Evolutionary conservation across 1,140 invertebrate genomes (phyloP), one percentile per base, ranked within the genome.

Genomic region (Ganaspis sp.): DNA sequence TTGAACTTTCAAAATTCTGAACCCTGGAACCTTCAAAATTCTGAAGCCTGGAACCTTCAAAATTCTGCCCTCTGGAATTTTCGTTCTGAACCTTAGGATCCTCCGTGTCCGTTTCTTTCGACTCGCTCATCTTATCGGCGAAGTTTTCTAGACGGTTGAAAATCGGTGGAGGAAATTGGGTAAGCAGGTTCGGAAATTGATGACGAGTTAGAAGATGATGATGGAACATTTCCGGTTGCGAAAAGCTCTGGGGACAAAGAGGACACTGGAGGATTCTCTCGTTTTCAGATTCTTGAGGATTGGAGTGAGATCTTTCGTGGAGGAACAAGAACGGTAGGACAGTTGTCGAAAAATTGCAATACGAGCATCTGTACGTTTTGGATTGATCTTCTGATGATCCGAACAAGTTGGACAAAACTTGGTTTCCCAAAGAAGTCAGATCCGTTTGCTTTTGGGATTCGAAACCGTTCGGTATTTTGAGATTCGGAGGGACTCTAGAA

Each of bases 311-410:
- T 81, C 96, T 94, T 86, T 98, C 97, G 92, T 98, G 97, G 26
- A 97, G 95, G 88, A 97, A 97, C 73, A 98, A 92, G 86, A 98
- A 96, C 26, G 97, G 96, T 74, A 98, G 92, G 83, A 97, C 95
- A 72, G 95, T 94, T 17, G 97, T 98, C n/a, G 95, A 95, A 87
- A 97, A 98, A 53, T 95, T 94, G 85, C 97, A 98, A 84, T 96
- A 94, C 0, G 95, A 95, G 90, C 97, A 98, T 64, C 96, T 95
- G 89, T 98, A 98, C 29, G 94, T 94, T 88, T 97, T 96, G 58
- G 88, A 75, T 78, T 88, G 90, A 53, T 92, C 90, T 42, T 87
- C 93, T 74, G 84, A 92, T 38, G 92, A 88, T 0, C 93, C 93
- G 42, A 95, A 94, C 6, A 94, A 87, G 45, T 92, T 94, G 0